These are phyloP conservation scores for Bombus polaris DNA, from an alignment of 1,140 invertebrate genomes.

Conservation along the genomic window DNA sequence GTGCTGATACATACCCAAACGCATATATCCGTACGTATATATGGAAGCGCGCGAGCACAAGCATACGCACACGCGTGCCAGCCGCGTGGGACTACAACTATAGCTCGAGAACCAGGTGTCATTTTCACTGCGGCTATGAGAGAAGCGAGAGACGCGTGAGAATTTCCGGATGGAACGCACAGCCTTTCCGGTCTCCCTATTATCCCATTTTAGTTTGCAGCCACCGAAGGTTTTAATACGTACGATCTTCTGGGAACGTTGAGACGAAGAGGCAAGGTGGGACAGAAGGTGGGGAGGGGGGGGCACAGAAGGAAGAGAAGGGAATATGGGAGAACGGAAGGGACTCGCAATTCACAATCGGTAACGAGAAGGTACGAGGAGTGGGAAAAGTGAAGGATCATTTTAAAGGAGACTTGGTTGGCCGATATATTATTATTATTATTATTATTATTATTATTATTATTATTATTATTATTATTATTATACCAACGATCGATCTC, in stretches of 20 bases:
- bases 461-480: no score
- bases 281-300: neutral
- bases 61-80: no score
- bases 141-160: constrained; percentile 83
- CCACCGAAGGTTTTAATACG: constrained; percentile 63
- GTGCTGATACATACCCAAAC: neutral
- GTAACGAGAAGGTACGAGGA: constrained; percentile 6
- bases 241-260: constrained; percentile 31
- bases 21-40: neutral
- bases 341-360: neutral
- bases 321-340: constrained; percentile 24
- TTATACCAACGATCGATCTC: no score
- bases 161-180: constrained; percentile 82
- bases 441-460: neutral
- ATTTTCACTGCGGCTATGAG: constrained; percentile 81
- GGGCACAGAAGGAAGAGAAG: constrained; percentile 7
- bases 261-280: neutral
- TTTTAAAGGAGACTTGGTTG: neutral
- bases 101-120: constrained; percentile 80
- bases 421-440: neutral
- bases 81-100: neutral
- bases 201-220: constrained; percentile 81
- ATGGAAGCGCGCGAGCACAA: neutral
- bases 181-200: constrained; percentile 81
- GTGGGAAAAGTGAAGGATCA: neutral